These are phyloP conservation scores for Archocentrus centrarchus DNA, from an alignment of 2,113 vertebrate genomes.

Conservation along the genomic window DNA sequence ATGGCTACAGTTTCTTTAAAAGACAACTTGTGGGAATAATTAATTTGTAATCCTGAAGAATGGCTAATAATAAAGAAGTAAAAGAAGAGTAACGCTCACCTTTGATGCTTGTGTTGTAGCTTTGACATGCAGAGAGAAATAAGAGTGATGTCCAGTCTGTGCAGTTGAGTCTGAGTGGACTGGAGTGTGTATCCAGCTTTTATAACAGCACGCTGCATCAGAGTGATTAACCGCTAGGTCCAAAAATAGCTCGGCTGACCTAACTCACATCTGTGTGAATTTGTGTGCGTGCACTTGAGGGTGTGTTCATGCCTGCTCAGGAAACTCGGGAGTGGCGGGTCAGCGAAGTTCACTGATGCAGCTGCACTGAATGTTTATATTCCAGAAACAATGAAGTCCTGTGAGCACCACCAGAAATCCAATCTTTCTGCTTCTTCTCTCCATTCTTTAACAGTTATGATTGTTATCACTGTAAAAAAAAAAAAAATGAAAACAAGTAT, in stretches of 20 bases:
- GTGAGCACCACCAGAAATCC: slow-evolving; percentile 23
- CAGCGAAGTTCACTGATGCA: slow-evolving; percentile 65
- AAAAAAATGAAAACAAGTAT: slow-evolving; percentile 11
- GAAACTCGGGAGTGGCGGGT: slow-evolving; percentile 73
- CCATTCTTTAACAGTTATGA: background rate
- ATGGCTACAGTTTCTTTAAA: background rate
- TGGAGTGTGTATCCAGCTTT: slow-evolving; percentile 56
- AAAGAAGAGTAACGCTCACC: slow-evolving; percentile 50
- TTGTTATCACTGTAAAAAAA: background rate
- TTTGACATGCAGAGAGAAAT: slow-evolving; percentile 26
- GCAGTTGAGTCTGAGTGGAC: slow-evolving; percentile 51
- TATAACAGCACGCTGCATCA: slow-evolving; percentile 70
- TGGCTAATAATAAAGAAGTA: background rate
- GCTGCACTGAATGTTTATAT: slow-evolving; percentile 79
- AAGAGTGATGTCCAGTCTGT: slow-evolving; percentile 21
- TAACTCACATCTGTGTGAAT: slow-evolving; percentile 56
- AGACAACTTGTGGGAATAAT: background rate
- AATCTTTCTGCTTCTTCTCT: background rate
- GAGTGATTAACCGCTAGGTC: slow-evolving; percentile 59
- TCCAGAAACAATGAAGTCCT: slow-evolving; percentile 78
- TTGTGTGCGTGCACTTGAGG: slow-evolving; percentile 69
- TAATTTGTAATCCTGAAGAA: background rate
- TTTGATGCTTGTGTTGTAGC: slow-evolving; percentile 26
- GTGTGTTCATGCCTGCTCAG: slow-evolving; percentile 71
- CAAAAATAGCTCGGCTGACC: slow-evolving; percentile 80